Conservation (phyloP, 2,113 vertebrate species). For the Oxygymnocypris stewartii region DNA sequence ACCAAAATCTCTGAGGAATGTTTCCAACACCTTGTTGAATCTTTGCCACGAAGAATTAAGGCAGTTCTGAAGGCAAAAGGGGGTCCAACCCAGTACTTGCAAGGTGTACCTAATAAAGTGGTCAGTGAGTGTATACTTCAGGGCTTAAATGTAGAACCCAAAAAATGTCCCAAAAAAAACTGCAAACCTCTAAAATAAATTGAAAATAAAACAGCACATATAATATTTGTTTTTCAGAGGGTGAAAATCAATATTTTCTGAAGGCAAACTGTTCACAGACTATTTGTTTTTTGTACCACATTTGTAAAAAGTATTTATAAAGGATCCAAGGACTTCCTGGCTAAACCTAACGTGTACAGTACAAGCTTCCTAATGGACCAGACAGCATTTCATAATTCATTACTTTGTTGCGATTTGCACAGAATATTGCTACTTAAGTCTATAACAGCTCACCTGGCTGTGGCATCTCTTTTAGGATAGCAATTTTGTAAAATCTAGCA, state of each 20-base stretch:
- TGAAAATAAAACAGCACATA: background rate
- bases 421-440: background rate
- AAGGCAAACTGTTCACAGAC: background rate
- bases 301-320: background rate
- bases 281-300: background rate
- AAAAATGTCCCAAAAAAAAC: background rate
- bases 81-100: no score
- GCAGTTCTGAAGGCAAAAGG: no score
- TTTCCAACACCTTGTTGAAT: no score
- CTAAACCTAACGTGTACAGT: background rate
- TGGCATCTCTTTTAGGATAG: background rate
- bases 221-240: background rate
- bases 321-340: background rate
- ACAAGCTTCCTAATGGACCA: slow-evolving; percentile 16
- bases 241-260: background rate
- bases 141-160: background rate
- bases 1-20: no score
- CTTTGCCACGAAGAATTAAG: no score
- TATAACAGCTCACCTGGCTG: background rate
- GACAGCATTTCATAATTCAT: background rate
- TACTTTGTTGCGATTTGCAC: background rate
- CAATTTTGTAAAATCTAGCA: background rate
- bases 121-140: background rate
- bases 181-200: background rate
- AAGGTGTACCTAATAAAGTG: no score